Conservation (phyloP, 2,888 invertebrate genomes). For the Stratiomys singularior region DNA sequence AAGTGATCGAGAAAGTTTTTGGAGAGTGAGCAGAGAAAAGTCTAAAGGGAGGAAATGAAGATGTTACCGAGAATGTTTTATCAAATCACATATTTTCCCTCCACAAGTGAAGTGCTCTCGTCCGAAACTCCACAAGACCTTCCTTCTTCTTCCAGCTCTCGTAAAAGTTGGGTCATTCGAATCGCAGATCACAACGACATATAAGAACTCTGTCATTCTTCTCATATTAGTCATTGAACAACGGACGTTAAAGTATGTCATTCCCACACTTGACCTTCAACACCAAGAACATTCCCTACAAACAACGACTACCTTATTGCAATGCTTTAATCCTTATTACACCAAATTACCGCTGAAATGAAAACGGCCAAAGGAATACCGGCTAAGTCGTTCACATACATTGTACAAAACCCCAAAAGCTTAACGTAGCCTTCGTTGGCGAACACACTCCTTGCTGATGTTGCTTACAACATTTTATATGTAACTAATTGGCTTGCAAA, state of each 20-base stretch:
- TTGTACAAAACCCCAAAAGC: not conserved
- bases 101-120: too few species aligned
- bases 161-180: too few species aligned
- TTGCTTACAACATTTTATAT: not conserved
- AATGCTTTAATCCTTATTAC: not conserved
- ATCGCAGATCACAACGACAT: too few species aligned
- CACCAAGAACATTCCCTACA: not conserved
- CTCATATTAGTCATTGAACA: not conserved
- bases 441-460: not conserved
- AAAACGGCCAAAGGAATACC: not conserved
- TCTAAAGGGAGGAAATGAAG: too few species aligned
- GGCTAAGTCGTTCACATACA: not conserved
- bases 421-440: conserved; percentile 21
- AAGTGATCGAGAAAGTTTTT: too few species aligned
- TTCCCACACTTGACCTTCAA: not conserved
- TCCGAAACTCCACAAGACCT: too few species aligned
- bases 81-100: too few species aligned
- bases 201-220: too few species aligned
- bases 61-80: too few species aligned
- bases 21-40: too few species aligned
- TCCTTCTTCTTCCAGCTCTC: too few species aligned
- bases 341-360: not conserved
- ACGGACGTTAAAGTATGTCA: not conserved
- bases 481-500: conserved; percentile 44
- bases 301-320: not conserved